Evolutionary conservation across 2,888 invertebrate species (phyloP).

Genomic region (Cylindroiulus punctatus): DNA sequence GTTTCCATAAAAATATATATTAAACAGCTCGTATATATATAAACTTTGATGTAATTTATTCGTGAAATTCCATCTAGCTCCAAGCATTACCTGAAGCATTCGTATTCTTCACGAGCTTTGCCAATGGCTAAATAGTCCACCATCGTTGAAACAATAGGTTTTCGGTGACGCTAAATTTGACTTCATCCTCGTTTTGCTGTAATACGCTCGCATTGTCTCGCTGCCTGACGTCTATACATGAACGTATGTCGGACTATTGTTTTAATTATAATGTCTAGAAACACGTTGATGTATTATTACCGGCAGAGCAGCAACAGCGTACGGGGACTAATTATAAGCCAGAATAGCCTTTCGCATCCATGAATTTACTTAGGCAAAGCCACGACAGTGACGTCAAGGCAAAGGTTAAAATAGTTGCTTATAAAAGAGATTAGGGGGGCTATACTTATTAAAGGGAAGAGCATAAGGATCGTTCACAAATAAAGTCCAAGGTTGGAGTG

Average conservation of each 20-base stretch:
- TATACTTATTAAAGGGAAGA: neutral
- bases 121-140: neutral
- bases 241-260: constrained; percentile 17
- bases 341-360: constrained; percentile 12
- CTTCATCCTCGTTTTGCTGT: neutral
- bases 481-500: too few relatives aligned
- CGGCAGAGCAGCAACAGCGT: neutral
- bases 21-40: too few relatives aligned
- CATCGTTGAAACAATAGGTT: neutral
- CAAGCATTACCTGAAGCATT: neutral
- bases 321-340: neutral
- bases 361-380: constrained; percentile 28
- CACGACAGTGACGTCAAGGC: constrained; percentile 16
- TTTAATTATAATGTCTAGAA: constrained; percentile 34
- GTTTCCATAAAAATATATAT: too few relatives aligned
- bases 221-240: neutral
- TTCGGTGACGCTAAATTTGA: neutral
- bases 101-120: neutral
- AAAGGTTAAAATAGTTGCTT: constrained; percentile 20
- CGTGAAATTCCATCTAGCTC: neutral
- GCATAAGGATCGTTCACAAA: neutral
- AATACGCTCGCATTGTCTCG: neutral
- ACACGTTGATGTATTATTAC: constrained; percentile 21
- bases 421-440: neutral
- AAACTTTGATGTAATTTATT: neutral